Conservation (phyloP, 2,113 vertebrate species). For the Lethenteron camtschaticum region DNA sequence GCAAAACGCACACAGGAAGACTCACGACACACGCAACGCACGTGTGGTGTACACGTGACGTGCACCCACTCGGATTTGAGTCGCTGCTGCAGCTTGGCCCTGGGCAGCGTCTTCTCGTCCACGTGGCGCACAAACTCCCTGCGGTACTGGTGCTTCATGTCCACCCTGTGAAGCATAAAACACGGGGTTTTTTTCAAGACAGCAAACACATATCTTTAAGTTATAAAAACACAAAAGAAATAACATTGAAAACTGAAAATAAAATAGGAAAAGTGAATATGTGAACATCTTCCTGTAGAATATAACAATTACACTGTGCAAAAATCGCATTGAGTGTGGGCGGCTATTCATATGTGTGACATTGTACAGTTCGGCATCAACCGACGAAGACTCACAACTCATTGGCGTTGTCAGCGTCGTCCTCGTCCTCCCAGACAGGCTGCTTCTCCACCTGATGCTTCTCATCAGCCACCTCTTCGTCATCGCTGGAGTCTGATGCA, state of each 20-base stretch:
- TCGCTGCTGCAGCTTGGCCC: conserved; percentile 38
- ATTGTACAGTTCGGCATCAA: no score
- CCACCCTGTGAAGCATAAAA: conserved; percentile 28
- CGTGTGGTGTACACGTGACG: neutral
- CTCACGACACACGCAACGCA: neutral
- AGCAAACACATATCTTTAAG: no score
- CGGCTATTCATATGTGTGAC: no score
- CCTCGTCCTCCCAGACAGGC: no score
- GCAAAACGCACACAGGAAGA: neutral
- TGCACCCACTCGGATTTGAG: conserved; percentile 59
- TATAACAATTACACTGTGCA: neutral
- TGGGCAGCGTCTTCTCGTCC: conserved; percentile 30
- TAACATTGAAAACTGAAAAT: neutral
- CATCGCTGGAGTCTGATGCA: no score
- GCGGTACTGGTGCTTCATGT: conserved; percentile 49
- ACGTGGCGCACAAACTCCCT: conserved; percentile 41
- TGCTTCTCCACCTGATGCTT: no score
- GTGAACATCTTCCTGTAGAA: neutral
- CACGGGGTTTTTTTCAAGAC: neutral
- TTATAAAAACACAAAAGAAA: neutral
- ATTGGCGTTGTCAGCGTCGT: no score
- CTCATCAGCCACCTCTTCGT: no score
- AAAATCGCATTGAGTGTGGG: neutral
- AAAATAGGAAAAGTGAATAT: neutral
- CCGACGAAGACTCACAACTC: no score